Conservation (phyloP, 2,113 vertebrate genomes). For the Mobula hypostoma region DNA sequence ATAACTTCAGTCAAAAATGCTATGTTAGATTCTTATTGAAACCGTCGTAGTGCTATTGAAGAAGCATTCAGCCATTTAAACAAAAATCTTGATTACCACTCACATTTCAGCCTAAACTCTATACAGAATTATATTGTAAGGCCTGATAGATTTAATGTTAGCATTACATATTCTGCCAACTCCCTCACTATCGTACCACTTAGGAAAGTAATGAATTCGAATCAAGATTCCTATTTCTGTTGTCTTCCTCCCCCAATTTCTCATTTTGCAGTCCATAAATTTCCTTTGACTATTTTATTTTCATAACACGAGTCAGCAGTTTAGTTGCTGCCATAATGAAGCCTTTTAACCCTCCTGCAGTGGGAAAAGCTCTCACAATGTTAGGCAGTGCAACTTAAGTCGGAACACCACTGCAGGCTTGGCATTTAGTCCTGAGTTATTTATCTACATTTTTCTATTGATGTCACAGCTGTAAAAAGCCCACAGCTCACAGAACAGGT, state of each 20-base stretch:
- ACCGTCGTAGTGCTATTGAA: not conserved
- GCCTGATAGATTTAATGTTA: slow-evolving; percentile 1
- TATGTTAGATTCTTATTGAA: not conserved
- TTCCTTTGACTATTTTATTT: not conserved
- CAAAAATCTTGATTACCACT: not conserved
- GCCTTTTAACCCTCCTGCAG: not conserved
- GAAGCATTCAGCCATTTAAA: not conserved
- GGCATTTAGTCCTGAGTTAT: not conserved
- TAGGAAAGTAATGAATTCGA: not conserved
- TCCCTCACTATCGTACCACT: not conserved
- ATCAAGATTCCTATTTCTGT: not conserved
- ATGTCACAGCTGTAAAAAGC: not conserved
- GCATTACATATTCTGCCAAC: not conserved
- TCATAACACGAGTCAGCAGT: not conserved
- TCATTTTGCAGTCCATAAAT: slow-evolving; percentile 1
- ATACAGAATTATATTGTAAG: not conserved
- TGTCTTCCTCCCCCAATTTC: not conserved
- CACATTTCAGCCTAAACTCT: not conserved
- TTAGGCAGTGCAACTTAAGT: not conserved
- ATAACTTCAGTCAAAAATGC: not conserved
- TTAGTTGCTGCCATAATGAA: not conserved
- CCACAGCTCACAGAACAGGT: not conserved
- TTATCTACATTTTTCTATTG: not conserved
- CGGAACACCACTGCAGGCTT: not conserved
- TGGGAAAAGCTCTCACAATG: not conserved